Percentiles rank a stretch among this genome's conserved stretches.
Conservation (phyloP, 2,888 invertebrate genomes). For the Rhodophaea formosa region DNA sequence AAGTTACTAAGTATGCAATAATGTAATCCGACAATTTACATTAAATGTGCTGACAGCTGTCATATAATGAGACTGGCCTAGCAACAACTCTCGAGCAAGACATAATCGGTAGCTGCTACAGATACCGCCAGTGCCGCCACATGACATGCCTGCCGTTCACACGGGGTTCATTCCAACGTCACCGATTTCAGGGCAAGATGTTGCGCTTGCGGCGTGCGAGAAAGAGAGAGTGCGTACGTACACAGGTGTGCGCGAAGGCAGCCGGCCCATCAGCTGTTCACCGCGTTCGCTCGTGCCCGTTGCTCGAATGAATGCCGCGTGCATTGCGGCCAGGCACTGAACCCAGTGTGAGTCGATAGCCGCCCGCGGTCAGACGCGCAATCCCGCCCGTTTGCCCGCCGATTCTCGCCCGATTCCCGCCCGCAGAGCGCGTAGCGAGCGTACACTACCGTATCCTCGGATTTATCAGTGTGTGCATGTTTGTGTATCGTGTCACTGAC, state of each 20-base stretch:
- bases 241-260: slow-evolving; percentile 71
- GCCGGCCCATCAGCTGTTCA: slow-evolving; percentile 73
- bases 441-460: slow-evolving; percentile 37
- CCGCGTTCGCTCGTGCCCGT: slow-evolving; percentile 58
- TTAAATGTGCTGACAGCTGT: background rate
- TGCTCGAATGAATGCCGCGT: slow-evolving; percentile 48
- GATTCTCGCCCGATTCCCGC: slow-evolving; percentile 46
- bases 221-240: slow-evolving; percentile 62
- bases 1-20: background rate
- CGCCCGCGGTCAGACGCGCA: slow-evolving; percentile 63
- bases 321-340: slow-evolving; percentile 37
- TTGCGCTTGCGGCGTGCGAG: slow-evolving; percentile 55
- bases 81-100: slow-evolving; percentile 30
- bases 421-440: slow-evolving; percentile 27
- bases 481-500: slow-evolving; percentile 65
- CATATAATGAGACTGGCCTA: slow-evolving; percentile 28
- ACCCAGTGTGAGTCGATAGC: slow-evolving; percentile 67
- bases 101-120: slow-evolving; percentile 29
- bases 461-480: slow-evolving; percentile 67
- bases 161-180: slow-evolving; percentile 44
- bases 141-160: slow-evolving; percentile 40
- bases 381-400: slow-evolving; percentile 44
- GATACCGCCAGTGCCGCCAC: slow-evolving; percentile 37
- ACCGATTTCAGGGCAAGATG: slow-evolving; percentile 56
- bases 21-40: background rate